A percentile compares a stretch with the other conserved stretches of the same genome.
Evolutionary conservation across 2,888 invertebrate species (phyloP).

Genomic region (Petrophora chlorosata): DNA sequence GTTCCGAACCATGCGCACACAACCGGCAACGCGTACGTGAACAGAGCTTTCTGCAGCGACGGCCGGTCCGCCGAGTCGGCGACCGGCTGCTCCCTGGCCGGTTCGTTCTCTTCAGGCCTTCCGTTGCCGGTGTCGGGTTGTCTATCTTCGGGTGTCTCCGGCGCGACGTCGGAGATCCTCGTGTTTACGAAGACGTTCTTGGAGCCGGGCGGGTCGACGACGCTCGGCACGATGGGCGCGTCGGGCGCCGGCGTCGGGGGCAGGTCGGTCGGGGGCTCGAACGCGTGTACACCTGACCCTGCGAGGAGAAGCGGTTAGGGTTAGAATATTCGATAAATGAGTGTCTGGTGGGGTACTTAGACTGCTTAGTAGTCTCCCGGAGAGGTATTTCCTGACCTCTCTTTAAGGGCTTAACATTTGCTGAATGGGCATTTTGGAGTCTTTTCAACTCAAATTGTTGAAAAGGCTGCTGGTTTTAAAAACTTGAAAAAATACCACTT

Average conservation of each 20-base stretch:
- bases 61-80: slow-evolving; percentile 67
- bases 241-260: slow-evolving; percentile 45
- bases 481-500: too few relatives aligned
- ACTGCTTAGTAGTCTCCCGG: too few relatives aligned
- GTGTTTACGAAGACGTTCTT: slow-evolving; percentile 57
- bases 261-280: slow-evolving; percentile 48
- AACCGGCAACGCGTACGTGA: slow-evolving; percentile 91
- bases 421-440: too few relatives aligned
- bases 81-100: slow-evolving; percentile 54
- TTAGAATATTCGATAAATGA: not conserved
- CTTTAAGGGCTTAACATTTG: too few relatives aligned
- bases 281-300: slow-evolving; percentile 65
- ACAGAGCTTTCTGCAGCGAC: slow-evolving; percentile 85
- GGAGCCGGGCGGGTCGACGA: slow-evolving; percentile 52
- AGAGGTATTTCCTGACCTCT: too few relatives aligned
- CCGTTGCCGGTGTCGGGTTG: not conserved
- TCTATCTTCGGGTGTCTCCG: slow-evolving; percentile 17
- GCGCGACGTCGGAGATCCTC: slow-evolving; percentile 31
- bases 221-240: slow-evolving; percentile 54
- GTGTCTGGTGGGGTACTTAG: too few relatives aligned
- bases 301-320: slow-evolving; percentile 4
- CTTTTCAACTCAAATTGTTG: too few relatives aligned
- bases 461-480: too few relatives aligned
- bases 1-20: slow-evolving; percentile 94
- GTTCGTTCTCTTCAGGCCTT: slow-evolving; percentile 2